Base-by-base conservation (phyloP, 1,140 invertebrate species). In the Caerostris darwini region DNA sequence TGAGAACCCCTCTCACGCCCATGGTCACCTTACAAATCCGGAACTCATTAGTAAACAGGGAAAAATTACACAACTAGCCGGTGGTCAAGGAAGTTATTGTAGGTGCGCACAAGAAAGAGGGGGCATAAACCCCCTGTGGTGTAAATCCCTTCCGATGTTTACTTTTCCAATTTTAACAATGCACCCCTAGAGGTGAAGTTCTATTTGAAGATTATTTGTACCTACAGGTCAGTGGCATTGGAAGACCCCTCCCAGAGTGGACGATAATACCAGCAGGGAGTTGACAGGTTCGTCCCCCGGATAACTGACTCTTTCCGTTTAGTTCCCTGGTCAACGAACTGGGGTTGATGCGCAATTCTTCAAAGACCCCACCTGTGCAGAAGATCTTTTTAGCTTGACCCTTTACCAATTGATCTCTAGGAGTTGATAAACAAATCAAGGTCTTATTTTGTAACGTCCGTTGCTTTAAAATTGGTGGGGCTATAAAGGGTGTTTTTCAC, bases 121-220 rank as follows among this genome's bases (percentile, higher is more conserved):
- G 12, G 53, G 8, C 8, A 50, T 8, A 77, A 77, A 64, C 12
- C 61, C 17, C 34, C 34, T 34, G 34, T 34, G 34, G 10, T 64
- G 10, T 50, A 77, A 77, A 77, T 53, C 71, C 61, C 71, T 77
- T 14, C 71, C 71, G 50, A 77, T 77, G 71, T 77, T 77, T 77
- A 77, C 71, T 10, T 77, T 77, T 50, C 71, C 53, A 77, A 77
- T 77, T 77, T 77, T 8, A 77, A 77, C 71, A 77, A 77, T 77
- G 34, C 34, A 77, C 71, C 71, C 71, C 67, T 12, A 53, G 50
- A 12, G 71, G 34, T 77, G 71, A 50, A 53, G 34, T 77, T 77
- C 71, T 50, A 12, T 53, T 77, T 67, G 61, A 67, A 67, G 61
- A 67, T 67, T 67, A 67, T 67, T 53, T 77, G 71, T 53, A 12